phyloP scores from a whole-genome alignment of 2,888 invertebrate genomes.

The Tetragnatha montana region DNA sequence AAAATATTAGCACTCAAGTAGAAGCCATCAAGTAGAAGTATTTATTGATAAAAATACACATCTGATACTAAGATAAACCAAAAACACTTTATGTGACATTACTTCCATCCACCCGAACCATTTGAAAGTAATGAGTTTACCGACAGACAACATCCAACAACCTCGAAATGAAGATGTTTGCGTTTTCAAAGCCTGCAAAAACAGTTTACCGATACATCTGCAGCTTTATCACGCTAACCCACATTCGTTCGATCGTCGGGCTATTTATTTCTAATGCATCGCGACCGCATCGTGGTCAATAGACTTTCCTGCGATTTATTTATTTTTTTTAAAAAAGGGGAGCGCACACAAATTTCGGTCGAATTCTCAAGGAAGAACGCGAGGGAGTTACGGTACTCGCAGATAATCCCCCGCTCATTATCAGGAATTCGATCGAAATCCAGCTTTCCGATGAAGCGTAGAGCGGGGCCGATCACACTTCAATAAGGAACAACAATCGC shows the following conservation, averaged over 20 bases:
- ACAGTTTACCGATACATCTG: neutral
- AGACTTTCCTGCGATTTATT: neutral
- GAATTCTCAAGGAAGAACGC: too few species aligned
- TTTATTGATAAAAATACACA: too few species aligned
- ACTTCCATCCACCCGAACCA: too few species aligned
- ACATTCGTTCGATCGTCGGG: neutral
- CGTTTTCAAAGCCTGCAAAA: neutral
- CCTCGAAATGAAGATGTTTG: neutral
- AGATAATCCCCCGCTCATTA: too few species aligned
- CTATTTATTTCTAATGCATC: neutral
- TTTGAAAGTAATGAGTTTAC: neutral
- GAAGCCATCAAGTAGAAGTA: too few species aligned
- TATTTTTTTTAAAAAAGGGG: too few species aligned
- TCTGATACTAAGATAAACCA: too few species aligned
- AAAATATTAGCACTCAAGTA: too few species aligned
- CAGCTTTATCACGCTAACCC: neutral
- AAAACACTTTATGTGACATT: too few species aligned
- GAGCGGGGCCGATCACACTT: slow-evolving; percentile 1
- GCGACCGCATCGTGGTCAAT: neutral
- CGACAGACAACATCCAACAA: neutral
- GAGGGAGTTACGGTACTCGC: too few species aligned
- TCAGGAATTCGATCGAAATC: neutral
- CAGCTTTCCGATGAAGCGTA: neutral
- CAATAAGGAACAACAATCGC: slow-evolving; percentile 10
- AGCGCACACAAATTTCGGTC: too few species aligned